Percentiles rank a stretch among this genome's conserved stretches.
phyloP scores from a whole-genome alignment of 2,113 vertebrate species.

The Cathartes aura region DNA sequence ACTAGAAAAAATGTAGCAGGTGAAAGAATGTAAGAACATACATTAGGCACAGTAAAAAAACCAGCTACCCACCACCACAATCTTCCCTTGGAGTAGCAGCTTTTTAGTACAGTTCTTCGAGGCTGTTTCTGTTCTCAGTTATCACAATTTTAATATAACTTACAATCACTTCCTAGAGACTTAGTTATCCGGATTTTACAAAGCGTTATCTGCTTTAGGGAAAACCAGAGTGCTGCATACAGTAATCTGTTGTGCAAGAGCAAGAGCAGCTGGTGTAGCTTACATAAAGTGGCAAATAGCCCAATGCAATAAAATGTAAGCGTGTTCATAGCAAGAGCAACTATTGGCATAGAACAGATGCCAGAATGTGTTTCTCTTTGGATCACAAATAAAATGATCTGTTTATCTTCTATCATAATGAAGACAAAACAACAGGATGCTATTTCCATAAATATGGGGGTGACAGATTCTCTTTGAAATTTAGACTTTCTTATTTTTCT shows the following conservation, averaged over 20 bases:
- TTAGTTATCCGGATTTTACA: slow-evolving; percentile 44
- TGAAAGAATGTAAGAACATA: not conserved
- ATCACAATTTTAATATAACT: slow-evolving; percentile 34
- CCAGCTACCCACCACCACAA: not conserved
- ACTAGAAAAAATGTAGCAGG: not conserved
- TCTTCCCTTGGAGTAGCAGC: not conserved
- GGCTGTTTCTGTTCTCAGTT: not conserved
- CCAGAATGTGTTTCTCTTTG: slow-evolving; percentile 43
- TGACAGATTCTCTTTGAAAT: not conserved
- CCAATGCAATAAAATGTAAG: slow-evolving; percentile 50
- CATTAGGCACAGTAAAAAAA: not conserved
- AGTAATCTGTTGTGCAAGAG: slow-evolving; percentile 58
- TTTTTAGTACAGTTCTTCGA: not conserved
- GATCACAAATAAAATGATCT: not conserved
- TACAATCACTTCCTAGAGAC: slow-evolving; percentile 41
- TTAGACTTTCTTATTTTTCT: not conserved
- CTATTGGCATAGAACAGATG: slow-evolving; percentile 25
- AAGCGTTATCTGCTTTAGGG: slow-evolving; percentile 49
- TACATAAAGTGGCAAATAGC: slow-evolving; percentile 64
- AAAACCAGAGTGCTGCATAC: slow-evolving; percentile 37
- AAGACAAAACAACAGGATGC: not conserved
- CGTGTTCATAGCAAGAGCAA: slow-evolving; percentile 46
- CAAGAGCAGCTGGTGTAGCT: slow-evolving; percentile 63
- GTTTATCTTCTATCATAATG: not conserved
- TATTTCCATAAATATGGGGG: not conserved